These are phyloP conservation scores for Galbula dea DNA, from an alignment of 2,113 vertebrate genomes.

Conservation along the genomic window DNA sequence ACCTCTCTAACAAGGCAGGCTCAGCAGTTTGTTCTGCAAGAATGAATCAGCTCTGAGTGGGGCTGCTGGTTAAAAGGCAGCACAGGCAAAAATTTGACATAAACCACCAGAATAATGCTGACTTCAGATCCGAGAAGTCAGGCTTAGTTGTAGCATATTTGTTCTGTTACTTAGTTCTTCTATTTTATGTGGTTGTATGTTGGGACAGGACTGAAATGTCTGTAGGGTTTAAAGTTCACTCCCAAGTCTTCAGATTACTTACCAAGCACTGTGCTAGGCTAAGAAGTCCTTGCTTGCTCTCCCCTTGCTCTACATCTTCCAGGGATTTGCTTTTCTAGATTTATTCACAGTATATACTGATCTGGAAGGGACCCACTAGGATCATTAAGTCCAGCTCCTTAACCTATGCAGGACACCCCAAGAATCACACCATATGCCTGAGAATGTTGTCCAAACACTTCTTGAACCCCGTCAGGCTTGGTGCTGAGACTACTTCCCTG, in stretches of 20 bases:
- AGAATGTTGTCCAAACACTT: too few relatives aligned
- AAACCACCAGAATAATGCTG: not conserved
- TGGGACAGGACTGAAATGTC: not conserved
- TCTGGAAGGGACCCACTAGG: too few relatives aligned
- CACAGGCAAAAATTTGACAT: not conserved
- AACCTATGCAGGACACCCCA: too few relatives aligned
- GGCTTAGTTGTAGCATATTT: not conserved
- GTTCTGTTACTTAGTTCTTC: not conserved
- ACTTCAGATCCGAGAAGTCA: not conserved
- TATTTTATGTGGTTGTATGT: not conserved
- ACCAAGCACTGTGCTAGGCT: not conserved
- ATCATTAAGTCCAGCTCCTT: too few relatives aligned
- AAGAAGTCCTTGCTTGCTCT: not conserved
- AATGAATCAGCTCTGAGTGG: not conserved
- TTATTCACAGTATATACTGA: too few relatives aligned
- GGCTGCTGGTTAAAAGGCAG: not conserved
- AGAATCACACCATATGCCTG: too few relatives aligned
- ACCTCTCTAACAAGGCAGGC: not conserved
- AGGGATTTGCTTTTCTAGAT: not conserved
- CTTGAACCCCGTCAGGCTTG: too few relatives aligned
- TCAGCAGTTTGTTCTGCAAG: not conserved
- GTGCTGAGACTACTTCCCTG: too few relatives aligned
- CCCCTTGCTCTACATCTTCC: not conserved
- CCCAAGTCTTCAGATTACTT: not conserved
- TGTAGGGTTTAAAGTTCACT: not conserved